Base-by-base conservation (phyloP, 2,888 invertebrate genomes). In the Argynnis bischoffii region DNA sequence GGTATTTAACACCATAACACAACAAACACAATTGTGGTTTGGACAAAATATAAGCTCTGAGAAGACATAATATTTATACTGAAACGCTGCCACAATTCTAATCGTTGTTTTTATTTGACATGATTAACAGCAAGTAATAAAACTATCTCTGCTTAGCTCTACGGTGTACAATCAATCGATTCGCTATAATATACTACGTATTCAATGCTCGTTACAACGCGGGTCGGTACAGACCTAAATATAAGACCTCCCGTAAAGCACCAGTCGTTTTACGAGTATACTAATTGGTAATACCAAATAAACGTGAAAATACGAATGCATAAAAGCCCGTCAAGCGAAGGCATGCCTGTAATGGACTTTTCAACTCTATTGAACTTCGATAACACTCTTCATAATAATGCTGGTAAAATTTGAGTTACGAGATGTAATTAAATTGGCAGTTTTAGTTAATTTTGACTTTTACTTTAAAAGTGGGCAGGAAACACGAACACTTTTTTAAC, bases 231-330 rank as follows among this genome's bases (percentile, higher is more conserved):
- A 69, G 72, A 70, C 60, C 64, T 26, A 47, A 71, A 68, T 71
- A 67, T 67, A 63, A 69, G 85, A 87, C 85, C 86, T 82, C 88
- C 87, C 82, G 82, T 87, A 86, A 86, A 81, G 79, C 78, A 76
- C 68, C 69, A 70, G 72, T 73, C 75, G 77, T 82, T 88, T 89
- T 89, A 89, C 83, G 86, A 81, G 80, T 79, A 80, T 74, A 82
- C 88, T 89, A 89, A 89, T 88, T 89, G 88, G 87, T 82, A 82
- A 83, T 84, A 82, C 83, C 81, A 82, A 87, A 88, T 88, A 85
- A 87, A 87, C 81, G 79, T 82, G 79, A 79, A 84, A 83, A 83
- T 84, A 84, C 82, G 80, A 79, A 81, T 77, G 78, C 80, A 81
- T 84, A 82, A 85, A 84, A 79, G 75, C 74, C 53, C 66, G 72